Evolutionary conservation across 2,797 vertebrate species (phyloP).

Genomic region (Microctenopoma lineatum): DNA sequence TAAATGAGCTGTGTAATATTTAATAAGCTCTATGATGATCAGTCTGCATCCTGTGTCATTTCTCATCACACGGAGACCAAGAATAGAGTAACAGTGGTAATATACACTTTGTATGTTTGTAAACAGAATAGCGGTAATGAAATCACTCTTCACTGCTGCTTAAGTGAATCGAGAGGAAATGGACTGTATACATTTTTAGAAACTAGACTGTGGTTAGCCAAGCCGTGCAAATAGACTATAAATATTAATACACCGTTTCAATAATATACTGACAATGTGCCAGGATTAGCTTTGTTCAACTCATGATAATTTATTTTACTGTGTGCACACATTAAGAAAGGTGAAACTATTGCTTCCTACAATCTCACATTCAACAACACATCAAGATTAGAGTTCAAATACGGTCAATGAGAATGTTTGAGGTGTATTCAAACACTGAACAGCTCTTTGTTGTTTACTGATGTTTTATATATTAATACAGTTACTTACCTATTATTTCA

Average conservation of each 20-base stretch:
- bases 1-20: constrained; percentile 34
- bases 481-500: background rate
- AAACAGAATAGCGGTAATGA: constrained; percentile 59
- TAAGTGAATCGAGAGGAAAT: constrained; percentile 54
- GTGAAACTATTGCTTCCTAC: constrained; percentile 1
- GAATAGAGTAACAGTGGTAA: constrained; percentile 44
- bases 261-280: constrained; percentile 49
- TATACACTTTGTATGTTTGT: constrained; percentile 36
- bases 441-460: background rate
- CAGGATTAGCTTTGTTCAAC: constrained; percentile 57
- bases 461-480: background rate
- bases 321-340: constrained; percentile 35
- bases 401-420: background rate
- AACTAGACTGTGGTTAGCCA: constrained; percentile 44
- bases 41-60: constrained; percentile 44
- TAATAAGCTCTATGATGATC: constrained; percentile 43
- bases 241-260: constrained; percentile 74
- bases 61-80: constrained; percentile 27
- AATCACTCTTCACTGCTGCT: constrained; percentile 42
- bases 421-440: background rate
- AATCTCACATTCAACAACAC: constrained; percentile 19
- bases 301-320: constrained; percentile 56
- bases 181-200: constrained; percentile 62
- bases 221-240: constrained; percentile 65
- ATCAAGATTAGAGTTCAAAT: background rate